These are phyloP conservation scores for Mythimna loreyi DNA, from an alignment of 2,888 invertebrate genomes.

Conservation along the genomic window DNA sequence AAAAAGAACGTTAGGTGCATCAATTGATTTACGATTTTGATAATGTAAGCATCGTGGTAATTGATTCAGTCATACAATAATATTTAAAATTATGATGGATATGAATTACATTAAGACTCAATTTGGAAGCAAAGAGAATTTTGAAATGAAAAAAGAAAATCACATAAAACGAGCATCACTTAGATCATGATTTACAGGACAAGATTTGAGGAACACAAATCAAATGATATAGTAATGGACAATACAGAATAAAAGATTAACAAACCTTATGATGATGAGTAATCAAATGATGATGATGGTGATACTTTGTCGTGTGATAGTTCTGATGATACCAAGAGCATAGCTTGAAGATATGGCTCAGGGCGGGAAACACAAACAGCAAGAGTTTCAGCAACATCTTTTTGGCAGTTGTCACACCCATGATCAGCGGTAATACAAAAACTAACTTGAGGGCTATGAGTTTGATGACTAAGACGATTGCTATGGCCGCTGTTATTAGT, in stretches of 20 bases:
- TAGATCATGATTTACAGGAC: not conserved
- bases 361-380: slow-evolving; percentile 95
- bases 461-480: slow-evolving; percentile 94
- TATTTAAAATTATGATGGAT: not conserved
- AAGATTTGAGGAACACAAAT: not conserved
- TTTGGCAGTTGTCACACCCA: slow-evolving; percentile 96
- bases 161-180: too few relatives aligned
- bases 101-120: not conserved
- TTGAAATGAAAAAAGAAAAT: too few relatives aligned
- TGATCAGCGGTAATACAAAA: slow-evolving; percentile 94
- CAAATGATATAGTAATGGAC: not conserved
- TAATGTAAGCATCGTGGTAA: not conserved
- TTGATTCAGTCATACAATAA: not conserved
- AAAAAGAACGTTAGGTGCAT: not conserved
- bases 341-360: slow-evolving; percentile 95
- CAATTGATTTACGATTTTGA: slow-evolving; percentile 7
- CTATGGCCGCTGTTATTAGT: slow-evolving; percentile 93
- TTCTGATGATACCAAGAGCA: slow-evolving; percentile 95
- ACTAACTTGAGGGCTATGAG: slow-evolving; percentile 95
- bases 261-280: slow-evolving; percentile 93
- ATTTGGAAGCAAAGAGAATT: too few relatives aligned
- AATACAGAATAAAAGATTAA: not conserved
- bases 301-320: slow-evolving; percentile 94
- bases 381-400: slow-evolving; percentile 95
- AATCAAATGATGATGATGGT: slow-evolving; percentile 95